A percentile compares a stretch with the other conserved stretches of the same genome.
Evolutionary conservation across 2,888 invertebrate species (phyloP).

Genomic region (Kryphioiulus occultus): DNA sequence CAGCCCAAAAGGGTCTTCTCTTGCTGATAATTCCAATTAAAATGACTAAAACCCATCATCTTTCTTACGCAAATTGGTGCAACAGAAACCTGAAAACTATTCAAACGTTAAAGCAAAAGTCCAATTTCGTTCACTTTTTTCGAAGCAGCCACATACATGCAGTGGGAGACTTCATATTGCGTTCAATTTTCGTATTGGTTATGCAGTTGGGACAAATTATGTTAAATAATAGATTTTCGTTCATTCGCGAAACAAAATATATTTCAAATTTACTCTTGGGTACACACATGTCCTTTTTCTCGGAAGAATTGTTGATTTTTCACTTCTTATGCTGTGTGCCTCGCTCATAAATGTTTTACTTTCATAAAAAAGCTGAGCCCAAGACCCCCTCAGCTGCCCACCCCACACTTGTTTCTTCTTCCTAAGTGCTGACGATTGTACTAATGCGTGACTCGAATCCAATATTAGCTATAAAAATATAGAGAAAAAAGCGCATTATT

Average conservation of each 20-base stretch:
- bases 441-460: conserved; percentile 45
- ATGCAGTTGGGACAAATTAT: conserved; percentile 32
- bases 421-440: conserved; percentile 46
- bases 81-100: background rate
- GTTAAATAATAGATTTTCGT: conserved; percentile 36
- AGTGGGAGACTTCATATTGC: background rate
- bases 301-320: conserved; percentile 38
- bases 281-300: conserved; percentile 40
- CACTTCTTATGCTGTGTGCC: conserved; percentile 33
- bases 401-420: conserved; percentile 32
- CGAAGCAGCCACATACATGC: background rate
- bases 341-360: conserved; percentile 37
- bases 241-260: conserved; percentile 41
- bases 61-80: background rate
- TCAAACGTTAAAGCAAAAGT: background rate
- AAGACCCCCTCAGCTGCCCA: conserved; percentile 3
- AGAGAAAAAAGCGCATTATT: conserved; percentile 37
- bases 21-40: background rate
- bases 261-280: conserved; percentile 46
- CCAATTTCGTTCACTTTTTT: background rate
- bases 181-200: conserved; percentile 11
- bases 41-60: background rate
- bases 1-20: no score
- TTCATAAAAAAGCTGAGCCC: background rate
- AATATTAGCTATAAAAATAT: conserved; percentile 47